Conservation (phyloP, 2,113 vertebrate genomes). For the Thalassarche chlororhynchos region DNA sequence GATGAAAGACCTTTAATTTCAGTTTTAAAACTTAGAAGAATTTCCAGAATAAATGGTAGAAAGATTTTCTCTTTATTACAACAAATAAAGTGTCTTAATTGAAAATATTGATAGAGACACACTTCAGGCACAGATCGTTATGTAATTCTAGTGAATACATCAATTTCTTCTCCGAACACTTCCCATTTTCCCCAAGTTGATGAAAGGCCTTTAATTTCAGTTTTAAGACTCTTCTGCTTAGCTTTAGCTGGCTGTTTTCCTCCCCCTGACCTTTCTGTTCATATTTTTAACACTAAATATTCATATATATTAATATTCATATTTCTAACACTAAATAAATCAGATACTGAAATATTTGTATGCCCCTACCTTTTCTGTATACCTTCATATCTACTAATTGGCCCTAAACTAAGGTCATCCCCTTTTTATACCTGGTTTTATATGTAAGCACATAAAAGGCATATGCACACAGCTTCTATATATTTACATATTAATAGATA, state of each 20-base stretch:
- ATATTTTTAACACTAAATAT: not conserved
- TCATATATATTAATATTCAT: not conserved
- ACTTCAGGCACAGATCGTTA: not conserved
- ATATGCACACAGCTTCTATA: not conserved
- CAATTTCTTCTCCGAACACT: not conserved
- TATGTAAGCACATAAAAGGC: not conserved
- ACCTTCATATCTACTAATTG: not conserved
- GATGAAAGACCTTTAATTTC: conserved; percentile 56
- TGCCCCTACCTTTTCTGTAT: not conserved
- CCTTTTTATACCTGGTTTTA: not conserved
- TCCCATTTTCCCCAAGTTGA: not conserved
- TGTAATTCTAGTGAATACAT: not conserved
- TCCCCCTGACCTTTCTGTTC: not conserved
- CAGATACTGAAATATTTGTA: not conserved
- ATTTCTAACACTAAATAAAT: not conserved
- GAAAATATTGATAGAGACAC: conserved; percentile 26
- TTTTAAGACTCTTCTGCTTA: not conserved
- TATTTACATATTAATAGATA: not conserved
- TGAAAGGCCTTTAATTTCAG: too few relatives aligned
- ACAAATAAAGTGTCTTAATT: conserved; percentile 42
- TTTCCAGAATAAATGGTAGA: conserved; percentile 31
- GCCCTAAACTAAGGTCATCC: not conserved
- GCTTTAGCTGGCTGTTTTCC: not conserved
- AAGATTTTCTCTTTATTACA: conserved; percentile 1
- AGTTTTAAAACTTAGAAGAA: not conserved